Base-by-base conservation (phyloP, 1,140 invertebrate genomes). In the Heliconius nattereri region DNA sequence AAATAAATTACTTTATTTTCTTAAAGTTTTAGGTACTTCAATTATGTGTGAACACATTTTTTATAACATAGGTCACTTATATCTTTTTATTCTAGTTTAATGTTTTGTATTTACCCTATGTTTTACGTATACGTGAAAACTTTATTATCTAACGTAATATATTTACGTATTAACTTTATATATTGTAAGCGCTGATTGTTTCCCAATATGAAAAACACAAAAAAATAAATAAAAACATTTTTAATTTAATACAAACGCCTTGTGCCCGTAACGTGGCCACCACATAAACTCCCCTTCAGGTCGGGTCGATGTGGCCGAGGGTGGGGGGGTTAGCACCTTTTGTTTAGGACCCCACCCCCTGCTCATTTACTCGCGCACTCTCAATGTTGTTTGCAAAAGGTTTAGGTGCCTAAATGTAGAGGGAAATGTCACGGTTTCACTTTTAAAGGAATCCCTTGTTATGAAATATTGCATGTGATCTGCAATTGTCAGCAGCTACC, bases 351-450 rank as follows among this genome's bases (percentile, higher is more conserved):
- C 88, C 91, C 86, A 80, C 83, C 88, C 86, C 90, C 85, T 83
- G 83, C 89, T 93, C 90, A 93, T 92, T 94, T 93, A 90, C 92
- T 89, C 89, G 85, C 86, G 86, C 81, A 87, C 85, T 89, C 89
- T 89, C 90, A 89, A 90, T 91, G 89, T 86, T 94, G 91, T 94
- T 92, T 94, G 90, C 90, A 86, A 92, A 92, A 90, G 91, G 90
- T 94, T 94, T 92, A 92, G 90, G 90, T 92, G 92, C 89, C 90
- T 92, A 92, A 91, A 91, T 93, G 90, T 91, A 89, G 79, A 89
- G 87, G 90, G 87, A 92, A 92, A 92, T 94, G 91, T 94, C 92
- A 90, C 89, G 90, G 85, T 94, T 92, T 91, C 90, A 91, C 90
- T 94, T 92, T 91, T 91, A 86, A 83, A 85, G 80, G 78, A 35